These are phyloP conservation scores for Aethes cnicana DNA, from an alignment of 2,888 invertebrate species.

Conservation along the genomic window DNA sequence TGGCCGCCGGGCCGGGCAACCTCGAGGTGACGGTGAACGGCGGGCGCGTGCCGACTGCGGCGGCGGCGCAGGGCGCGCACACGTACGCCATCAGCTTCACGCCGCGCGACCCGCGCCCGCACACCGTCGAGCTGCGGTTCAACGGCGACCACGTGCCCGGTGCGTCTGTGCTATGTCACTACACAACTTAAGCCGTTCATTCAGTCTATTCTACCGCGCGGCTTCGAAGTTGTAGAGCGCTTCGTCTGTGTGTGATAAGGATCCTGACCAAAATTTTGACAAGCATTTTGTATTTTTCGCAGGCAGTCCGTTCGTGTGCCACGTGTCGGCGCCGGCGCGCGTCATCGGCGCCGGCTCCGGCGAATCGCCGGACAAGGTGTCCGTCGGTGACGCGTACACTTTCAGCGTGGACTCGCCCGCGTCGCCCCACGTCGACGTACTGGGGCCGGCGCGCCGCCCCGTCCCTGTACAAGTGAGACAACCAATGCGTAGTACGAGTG, in stretches of 20 bases:
- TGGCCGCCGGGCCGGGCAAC: constrained; percentile 99
- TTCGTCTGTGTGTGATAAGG: no score
- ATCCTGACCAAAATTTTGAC: no score
- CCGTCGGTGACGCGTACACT: constrained; percentile 91
- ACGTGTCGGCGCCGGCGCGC: constrained; percentile 91
- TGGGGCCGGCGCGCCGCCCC: constrained; percentile 87
- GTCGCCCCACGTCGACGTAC: constrained; percentile 90
- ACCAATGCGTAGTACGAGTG: no score
- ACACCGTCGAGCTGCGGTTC: constrained; percentile 97
- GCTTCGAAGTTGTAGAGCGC: no score
- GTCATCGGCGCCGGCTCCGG: constrained; percentile 92
- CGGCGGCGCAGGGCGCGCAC: constrained; percentile 97
- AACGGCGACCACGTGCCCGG: constrained; percentile 98
- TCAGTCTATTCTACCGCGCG: no score
- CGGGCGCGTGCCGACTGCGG: constrained; percentile 97
- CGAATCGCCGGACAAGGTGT: constrained; percentile 89
- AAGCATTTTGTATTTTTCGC: no score
- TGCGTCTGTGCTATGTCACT: no score
- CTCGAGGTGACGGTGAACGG: constrained; percentile 99
- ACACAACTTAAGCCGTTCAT: no score
- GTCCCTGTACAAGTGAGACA: constrained; percentile 84
- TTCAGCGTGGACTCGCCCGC: constrained; percentile 94
- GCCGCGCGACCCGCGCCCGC: constrained; percentile 93
- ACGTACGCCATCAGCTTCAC: constrained; percentile 98
- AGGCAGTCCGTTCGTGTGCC: constrained; percentile 92